A percentile compares a stretch with the other conserved stretches of the same genome.
Evolutionary conservation across 1,140 invertebrate species (phyloP).

Genomic region (Lamellibrachia luymesi): DNA sequence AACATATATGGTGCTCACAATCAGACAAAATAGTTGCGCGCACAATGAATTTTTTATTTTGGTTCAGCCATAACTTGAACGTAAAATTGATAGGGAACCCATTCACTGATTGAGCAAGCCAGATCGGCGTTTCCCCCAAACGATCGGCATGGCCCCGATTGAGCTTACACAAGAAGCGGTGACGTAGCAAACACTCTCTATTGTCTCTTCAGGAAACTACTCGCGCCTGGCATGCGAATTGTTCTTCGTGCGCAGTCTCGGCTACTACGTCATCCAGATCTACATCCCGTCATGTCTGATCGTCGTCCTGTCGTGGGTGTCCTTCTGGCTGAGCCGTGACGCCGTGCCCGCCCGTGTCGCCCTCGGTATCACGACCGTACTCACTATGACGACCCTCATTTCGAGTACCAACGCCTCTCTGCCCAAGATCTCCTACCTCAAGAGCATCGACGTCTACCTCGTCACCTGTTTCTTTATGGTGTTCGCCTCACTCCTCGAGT

Average conservation of each 20-base stretch:
- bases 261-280: slow-evolving; percentile 99
- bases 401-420: slow-evolving; percentile 96
- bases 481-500: slow-evolving; percentile 41
- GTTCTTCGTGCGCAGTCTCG: slow-evolving; percentile 96
- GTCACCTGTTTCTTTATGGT: slow-evolving; percentile 91
- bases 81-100: not conserved
- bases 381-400: slow-evolving; percentile 98
- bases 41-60: no score
- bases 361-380: slow-evolving; percentile 80
- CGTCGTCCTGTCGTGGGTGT: slow-evolving; percentile 67
- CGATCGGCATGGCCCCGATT: not conserved
- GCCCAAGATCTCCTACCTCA: slow-evolving; percentile 97
- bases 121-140: not conserved
- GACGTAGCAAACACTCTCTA: not conserved
- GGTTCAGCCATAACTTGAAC: not conserved
- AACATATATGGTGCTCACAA: no score
- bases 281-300: slow-evolving; percentile 98
- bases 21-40: no score
- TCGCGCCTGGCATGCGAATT: slow-evolving; percentile 95
- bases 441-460: slow-evolving; percentile 94
- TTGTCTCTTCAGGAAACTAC: slow-evolving; percentile 79
- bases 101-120: not conserved
- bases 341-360: slow-evolving; percentile 19
- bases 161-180: not conserved
- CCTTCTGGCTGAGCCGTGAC: slow-evolving; percentile 59